A percentile compares a stretch with the other conserved stretches of the same genome.
Evolutionary conservation across 64 coral and sea anemone genomes (phyloP).

Genomic region (Stylophora pistillata): DNA sequence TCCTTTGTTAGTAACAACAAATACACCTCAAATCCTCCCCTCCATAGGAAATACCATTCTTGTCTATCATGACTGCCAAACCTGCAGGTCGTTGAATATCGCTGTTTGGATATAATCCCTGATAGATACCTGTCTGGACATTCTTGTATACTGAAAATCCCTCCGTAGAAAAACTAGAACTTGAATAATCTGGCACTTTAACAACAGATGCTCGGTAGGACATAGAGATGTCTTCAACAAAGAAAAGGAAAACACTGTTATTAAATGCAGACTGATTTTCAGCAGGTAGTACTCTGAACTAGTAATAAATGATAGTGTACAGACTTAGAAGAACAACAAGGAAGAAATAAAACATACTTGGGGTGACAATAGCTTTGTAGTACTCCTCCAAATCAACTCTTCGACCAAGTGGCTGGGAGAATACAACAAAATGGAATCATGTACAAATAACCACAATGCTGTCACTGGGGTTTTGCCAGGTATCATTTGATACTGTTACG

Average conservation of each 20-base stretch:
- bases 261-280: neutral
- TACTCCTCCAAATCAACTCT: conserved; percentile 76
- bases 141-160: conserved; percentile 90
- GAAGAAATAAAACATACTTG: conserved; percentile 51
- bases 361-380: conserved; percentile 90
- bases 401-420: conserved; percentile 67
- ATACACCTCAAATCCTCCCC: too few relatives aligned
- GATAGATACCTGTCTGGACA: conserved; percentile 65
- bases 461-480: too few relatives aligned
- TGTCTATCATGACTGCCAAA: too few relatives aligned
- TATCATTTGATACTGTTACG: too few relatives aligned
- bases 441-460: too few relatives aligned
- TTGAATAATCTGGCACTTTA: conserved; percentile 75
- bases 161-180: conserved; percentile 89
- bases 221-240: conserved; percentile 82
- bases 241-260: neutral
- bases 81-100: too few relatives aligned
- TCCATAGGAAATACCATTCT: too few relatives aligned
- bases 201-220: conserved; percentile 70
- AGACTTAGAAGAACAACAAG: neutral
- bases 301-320: neutral
- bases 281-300: too few relatives aligned
- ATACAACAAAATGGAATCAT: neutral
- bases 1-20: too few relatives aligned
- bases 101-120: too few relatives aligned